phyloP scores from a whole-genome alignment of 2,113 vertebrate genomes.

The Ahaetulla prasina region DNA sequence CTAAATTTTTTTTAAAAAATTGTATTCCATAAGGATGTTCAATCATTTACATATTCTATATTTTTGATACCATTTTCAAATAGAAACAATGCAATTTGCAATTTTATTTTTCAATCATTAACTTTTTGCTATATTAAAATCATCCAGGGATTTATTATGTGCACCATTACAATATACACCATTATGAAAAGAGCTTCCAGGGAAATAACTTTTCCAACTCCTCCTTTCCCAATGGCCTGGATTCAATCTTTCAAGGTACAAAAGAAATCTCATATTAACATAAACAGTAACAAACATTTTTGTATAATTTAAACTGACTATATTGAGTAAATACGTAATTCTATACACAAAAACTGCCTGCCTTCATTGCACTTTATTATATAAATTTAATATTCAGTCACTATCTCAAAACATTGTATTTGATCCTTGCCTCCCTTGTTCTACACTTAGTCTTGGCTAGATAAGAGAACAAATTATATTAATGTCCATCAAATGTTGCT shows the following conservation, averaged over 20 bases:
- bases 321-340: neutral
- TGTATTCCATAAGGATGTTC: neutral
- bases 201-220: neutral
- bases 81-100: neutral
- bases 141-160: neutral
- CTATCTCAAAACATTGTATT: neutral
- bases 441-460: neutral
- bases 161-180: neutral
- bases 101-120: neutral
- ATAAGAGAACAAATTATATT: neutral
- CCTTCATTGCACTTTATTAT: neutral
- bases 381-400: neutral
- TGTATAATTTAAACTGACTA: neutral
- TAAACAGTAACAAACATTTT: neutral
- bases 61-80: neutral
- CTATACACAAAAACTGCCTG: neutral
- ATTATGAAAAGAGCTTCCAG: neutral
- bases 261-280: neutral
- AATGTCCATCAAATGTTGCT: neutral
- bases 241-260: neutral
- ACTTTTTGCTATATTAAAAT: neutral
- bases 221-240: neutral
- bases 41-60: neutral
- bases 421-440: neutral
- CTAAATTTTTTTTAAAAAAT: neutral